These are phyloP conservation scores for Pampus argenteus DNA, from an alignment of 2,797 vertebrate genomes.

Conservation along the genomic window DNA sequence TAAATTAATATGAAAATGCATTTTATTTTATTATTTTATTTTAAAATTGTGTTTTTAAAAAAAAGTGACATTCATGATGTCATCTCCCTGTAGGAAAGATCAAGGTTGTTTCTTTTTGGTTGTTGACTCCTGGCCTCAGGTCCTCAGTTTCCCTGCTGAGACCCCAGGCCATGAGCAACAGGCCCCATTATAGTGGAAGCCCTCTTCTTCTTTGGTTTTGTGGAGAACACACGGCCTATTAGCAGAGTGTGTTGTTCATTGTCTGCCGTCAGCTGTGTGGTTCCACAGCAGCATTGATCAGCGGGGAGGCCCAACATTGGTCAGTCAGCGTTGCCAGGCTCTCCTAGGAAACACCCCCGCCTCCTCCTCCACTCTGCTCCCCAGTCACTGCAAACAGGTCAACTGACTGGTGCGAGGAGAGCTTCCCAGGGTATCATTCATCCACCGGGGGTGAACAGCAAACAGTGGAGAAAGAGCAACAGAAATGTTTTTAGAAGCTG, in stretches of 20 bases:
- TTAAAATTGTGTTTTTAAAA: neutral
- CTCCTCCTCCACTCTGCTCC: constrained; percentile 17
- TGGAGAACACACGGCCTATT: constrained; percentile 72
- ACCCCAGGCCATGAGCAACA: constrained; percentile 35
- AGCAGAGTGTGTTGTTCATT: constrained; percentile 77
- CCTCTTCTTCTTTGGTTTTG: constrained; percentile 57
- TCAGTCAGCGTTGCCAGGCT: constrained; percentile 60
- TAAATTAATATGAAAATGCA: neutral
- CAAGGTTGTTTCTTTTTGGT: neutral
- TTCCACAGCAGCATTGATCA: constrained; percentile 70
- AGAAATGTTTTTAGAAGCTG: constrained; percentile 41
- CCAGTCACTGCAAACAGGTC: constrained; percentile 65
- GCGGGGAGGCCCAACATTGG: constrained; percentile 64
- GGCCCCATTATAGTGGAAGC: constrained; percentile 44
- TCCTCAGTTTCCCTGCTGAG: constrained; percentile 48
- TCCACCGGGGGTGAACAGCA: constrained; percentile 29
- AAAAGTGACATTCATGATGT: too few relatives aligned
- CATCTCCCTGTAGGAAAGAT: neutral
- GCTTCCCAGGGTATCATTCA: constrained; percentile 68
- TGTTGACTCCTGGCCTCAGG: constrained; percentile 40
- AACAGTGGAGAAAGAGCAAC: constrained; percentile 28
- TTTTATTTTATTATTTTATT: too few relatives aligned
- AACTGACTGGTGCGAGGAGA: constrained; percentile 63
- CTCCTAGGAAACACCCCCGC: constrained; percentile 63
- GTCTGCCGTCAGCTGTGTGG: constrained; percentile 72